phyloP scores from a whole-genome alignment of 2,113 vertebrate genomes.

The Cyphomyrus discorhynchus region DNA sequence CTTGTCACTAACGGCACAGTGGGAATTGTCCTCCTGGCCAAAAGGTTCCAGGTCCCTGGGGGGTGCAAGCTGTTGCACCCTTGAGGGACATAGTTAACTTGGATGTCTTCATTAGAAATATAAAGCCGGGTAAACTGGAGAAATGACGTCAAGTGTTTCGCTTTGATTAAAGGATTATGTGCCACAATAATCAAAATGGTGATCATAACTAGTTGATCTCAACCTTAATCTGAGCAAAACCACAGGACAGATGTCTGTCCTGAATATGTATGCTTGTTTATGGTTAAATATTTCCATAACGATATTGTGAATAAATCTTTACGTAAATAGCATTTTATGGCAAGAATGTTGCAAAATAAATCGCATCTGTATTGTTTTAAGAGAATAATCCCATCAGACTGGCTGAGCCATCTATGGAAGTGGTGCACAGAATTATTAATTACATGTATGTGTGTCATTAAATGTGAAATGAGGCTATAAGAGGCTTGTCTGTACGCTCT shows the following conservation, averaged over 20 bases:
- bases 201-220: neutral
- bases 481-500: neutral
- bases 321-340: neutral
- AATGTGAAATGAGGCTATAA: conserved; percentile 14
- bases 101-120: neutral
- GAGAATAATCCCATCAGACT: neutral
- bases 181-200: neutral
- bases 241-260: neutral
- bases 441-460: neutral
- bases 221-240: neutral
- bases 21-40: neutral
- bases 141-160: neutral
- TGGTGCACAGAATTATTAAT: neutral
- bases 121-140: neutral
- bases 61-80: neutral
- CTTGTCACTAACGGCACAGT: neutral
- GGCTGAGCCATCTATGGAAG: neutral
- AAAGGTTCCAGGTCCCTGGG: neutral
- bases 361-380: neutral
- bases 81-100: neutral
- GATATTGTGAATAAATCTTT: neutral
- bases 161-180: neutral
- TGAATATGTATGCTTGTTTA: neutral
- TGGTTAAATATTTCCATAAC: neutral
- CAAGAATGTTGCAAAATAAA: neutral